Evolutionary conservation across 2,113 vertebrate species (phyloP).

Genomic region (Acanthochromis polyacanthus): DNA sequence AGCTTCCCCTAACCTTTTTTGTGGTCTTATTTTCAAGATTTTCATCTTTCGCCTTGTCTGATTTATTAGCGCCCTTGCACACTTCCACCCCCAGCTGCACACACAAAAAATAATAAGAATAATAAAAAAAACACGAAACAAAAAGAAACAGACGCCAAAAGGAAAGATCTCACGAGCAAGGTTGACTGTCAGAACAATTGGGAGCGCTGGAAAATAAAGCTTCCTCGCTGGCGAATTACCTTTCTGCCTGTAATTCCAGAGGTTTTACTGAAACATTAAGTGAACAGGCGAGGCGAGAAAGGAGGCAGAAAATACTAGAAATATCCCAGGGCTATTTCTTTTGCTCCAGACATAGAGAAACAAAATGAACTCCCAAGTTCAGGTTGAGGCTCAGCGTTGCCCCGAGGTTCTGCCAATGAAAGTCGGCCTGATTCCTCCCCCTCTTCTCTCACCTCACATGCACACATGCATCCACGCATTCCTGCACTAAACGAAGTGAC

Average conservation of each 20-base stretch:
- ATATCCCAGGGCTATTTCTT: slow-evolving; percentile 74
- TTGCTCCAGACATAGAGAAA: slow-evolving; percentile 72
- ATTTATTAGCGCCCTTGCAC: slow-evolving; percentile 61
- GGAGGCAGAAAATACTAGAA: slow-evolving; percentile 31
- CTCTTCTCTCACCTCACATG: slow-evolving; percentile 53
- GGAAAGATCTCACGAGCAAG: slow-evolving; percentile 55
- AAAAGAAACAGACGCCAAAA: slow-evolving; percentile 29
- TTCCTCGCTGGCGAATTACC: slow-evolving; percentile 79
- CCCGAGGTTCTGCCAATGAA: slow-evolving; percentile 60
- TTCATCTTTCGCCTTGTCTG: slow-evolving; percentile 53
- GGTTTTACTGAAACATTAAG: slow-evolving; percentile 72
- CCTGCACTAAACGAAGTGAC: slow-evolving; percentile 75
- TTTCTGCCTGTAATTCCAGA: slow-evolving; percentile 74
- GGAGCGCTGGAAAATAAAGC: slow-evolving; percentile 65
- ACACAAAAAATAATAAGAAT: neutral
- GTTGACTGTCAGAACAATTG: slow-evolving; percentile 76
- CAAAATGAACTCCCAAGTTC: slow-evolving; percentile 81
- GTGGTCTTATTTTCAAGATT: slow-evolving; percentile 48
- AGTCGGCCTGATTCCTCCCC: slow-evolving; percentile 51
- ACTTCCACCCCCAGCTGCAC: neutral
- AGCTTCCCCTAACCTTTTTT: slow-evolving; percentile 50
- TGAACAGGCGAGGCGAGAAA: slow-evolving; percentile 60
- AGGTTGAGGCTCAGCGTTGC: slow-evolving; percentile 79
- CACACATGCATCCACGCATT: slow-evolving; percentile 53
- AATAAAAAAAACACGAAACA: neutral